Percentiles rank a stretch among this genome's conserved stretches.
Conservation (phyloP, 2,888 invertebrate genomes). For the Orthonychiurus folsomi region DNA sequence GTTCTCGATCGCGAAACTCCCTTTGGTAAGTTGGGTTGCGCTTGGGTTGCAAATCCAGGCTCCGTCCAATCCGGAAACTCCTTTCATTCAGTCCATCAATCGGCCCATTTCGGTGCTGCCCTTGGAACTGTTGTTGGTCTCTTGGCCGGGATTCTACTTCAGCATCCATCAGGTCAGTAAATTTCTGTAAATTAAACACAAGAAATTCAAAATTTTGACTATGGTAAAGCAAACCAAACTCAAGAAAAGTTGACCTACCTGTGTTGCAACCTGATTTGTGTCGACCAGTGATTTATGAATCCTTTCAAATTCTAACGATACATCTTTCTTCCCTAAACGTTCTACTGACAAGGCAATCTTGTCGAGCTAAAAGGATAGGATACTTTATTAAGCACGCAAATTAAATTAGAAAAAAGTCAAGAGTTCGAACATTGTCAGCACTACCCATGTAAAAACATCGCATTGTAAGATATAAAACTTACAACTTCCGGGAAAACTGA, state of each 20-base stretch:
- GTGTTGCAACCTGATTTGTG: constrained; percentile 49
- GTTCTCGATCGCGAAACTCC: constrained; percentile 19
- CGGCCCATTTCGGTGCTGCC: background rate
- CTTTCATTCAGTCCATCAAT: too few relatives aligned
- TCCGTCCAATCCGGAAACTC: constrained; percentile 34
- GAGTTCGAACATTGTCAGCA: constrained; percentile 3
- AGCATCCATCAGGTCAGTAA: constrained; percentile 14
- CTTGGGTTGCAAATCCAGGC: constrained; percentile 28
- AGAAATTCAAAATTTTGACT: background rate
- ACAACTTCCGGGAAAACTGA: constrained; percentile 58
- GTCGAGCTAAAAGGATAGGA: constrained; percentile 47
- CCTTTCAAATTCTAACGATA: constrained; percentile 51
- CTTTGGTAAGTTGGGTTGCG: constrained; percentile 30
- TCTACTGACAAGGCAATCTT: constrained; percentile 49
- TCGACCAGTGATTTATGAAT: constrained; percentile 52
- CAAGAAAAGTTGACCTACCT: constrained; percentile 43
- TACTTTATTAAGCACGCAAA: constrained; percentile 14
- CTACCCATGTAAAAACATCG: too few relatives aligned
- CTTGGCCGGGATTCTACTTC: constrained; percentile 18
- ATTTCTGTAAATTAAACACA: background rate
- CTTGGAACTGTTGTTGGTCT: background rate
- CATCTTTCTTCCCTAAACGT: constrained; percentile 49
- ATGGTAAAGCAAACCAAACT: background rate
- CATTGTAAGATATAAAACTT: constrained; percentile 43
- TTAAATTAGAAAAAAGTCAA: constrained; percentile 7